Evolutionary conservation across 2,797 vertebrate genomes (phyloP).

Genomic region (Bovichtus diacanthus): DNA sequence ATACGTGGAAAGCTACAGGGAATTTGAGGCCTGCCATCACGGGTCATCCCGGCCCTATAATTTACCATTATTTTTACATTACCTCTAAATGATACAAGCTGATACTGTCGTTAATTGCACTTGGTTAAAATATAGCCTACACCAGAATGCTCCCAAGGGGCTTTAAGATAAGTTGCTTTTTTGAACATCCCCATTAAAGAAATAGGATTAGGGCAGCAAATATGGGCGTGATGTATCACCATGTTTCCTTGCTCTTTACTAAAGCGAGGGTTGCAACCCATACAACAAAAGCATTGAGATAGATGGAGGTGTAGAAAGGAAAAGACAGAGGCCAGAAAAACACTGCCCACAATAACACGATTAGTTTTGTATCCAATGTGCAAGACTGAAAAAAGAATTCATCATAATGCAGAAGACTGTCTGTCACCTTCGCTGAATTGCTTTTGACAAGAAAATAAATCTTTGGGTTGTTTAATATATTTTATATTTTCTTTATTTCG

Average conservation of each 20-base stretch:
- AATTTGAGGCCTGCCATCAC: slow-evolving; percentile 95
- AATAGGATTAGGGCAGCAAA: slow-evolving; percentile 98
- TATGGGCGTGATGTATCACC: slow-evolving; percentile 98
- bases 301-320: slow-evolving; percentile 95
- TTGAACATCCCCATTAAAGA: slow-evolving; percentile 97
- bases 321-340: slow-evolving; percentile 96
- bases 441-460: slow-evolving; percentile 99
- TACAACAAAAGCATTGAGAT: slow-evolving; percentile 99
- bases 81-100: slow-evolving; percentile 99
- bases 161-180: slow-evolving; percentile 91
- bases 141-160: slow-evolving; percentile 90
- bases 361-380: slow-evolving; percentile 92
- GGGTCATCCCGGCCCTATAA: slow-evolving; percentile 98
- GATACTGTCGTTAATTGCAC: slow-evolving; percentile 99
- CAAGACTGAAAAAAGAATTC: slow-evolving; percentile 92
- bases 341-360: slow-evolving; percentile 94
- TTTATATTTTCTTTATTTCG: slow-evolving; percentile 99
- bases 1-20: slow-evolving; percentile 90
- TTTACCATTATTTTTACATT: slow-evolving; percentile 99
- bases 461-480: slow-evolving; percentile 99
- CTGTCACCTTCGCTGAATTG: slow-evolving; percentile 97
- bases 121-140: slow-evolving; percentile 93
- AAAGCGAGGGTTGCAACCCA: slow-evolving; percentile 96
- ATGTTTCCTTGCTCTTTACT: slow-evolving; percentile 96
- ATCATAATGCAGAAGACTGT: slow-evolving; percentile 97